Conservation (phyloP, 2,113 vertebrate species). For the Theristicus caerulescens region DNA sequence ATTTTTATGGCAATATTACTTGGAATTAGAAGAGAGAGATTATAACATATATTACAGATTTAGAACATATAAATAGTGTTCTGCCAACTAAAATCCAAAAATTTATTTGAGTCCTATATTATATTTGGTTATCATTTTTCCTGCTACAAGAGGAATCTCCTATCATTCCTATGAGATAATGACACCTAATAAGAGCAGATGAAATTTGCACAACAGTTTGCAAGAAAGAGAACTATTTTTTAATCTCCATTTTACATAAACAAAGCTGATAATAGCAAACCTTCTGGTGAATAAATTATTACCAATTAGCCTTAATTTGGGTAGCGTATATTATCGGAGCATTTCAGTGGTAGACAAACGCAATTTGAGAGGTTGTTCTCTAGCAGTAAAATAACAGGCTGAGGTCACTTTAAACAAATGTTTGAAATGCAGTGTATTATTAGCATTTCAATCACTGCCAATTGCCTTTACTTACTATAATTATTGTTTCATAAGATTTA, state of each 20-base stretch:
- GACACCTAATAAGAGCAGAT: not conserved
- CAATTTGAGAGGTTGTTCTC: slow-evolving; percentile 57
- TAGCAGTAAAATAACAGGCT: slow-evolving; percentile 48
- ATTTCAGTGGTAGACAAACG: not conserved
- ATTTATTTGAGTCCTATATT: not conserved
- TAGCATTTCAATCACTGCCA: slow-evolving; percentile 55
- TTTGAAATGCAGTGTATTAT: slow-evolving; percentile 40
- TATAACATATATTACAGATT: not conserved
- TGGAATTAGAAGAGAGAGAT: not conserved
- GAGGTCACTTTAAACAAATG: slow-evolving; percentile 30
- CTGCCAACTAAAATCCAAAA: not conserved
- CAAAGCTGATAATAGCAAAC: slow-evolving; percentile 28
- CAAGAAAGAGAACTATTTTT: slow-evolving; percentile 8
- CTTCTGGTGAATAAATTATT: slow-evolving; percentile 43
- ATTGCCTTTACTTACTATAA: slow-evolving; percentile 62
- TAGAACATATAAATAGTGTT: not conserved
- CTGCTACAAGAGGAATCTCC: not conserved
- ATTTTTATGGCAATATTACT: not conserved
- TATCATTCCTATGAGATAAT: not conserved
- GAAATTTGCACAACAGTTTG: slow-evolving; percentile 3
- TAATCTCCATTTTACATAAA: slow-evolving; percentile 4
- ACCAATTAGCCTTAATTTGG: slow-evolving; percentile 40
- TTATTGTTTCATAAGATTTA: slow-evolving; percentile 50
- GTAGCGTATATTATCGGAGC: not conserved
- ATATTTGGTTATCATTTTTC: not conserved